These are phyloP conservation scores for Sebastes cheni DNA, from an alignment of 2,797 vertebrate species.

Conservation along the genomic window DNA sequence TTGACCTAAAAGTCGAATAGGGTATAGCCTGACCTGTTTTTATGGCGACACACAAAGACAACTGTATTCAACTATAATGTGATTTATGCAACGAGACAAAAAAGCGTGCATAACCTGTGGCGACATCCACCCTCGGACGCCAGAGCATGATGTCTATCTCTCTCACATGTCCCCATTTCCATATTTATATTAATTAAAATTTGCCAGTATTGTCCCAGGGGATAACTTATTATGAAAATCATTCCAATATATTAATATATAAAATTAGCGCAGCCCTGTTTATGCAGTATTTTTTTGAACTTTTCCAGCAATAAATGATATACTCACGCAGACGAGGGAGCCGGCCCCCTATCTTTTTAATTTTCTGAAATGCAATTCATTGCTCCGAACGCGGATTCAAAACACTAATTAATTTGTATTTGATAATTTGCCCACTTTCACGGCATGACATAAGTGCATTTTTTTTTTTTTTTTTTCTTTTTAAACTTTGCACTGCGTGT, in stretches of 20 bases:
- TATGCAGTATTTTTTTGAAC: slow-evolving; percentile 60
- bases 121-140: slow-evolving; percentile 12
- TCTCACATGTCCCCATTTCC: slow-evolving; percentile 43
- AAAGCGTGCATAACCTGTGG: slow-evolving; percentile 35
- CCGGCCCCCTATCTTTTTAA: slow-evolving; percentile 80
- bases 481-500: slow-evolving; percentile 79
- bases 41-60: background rate
- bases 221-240: slow-evolving; percentile 64
- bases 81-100: slow-evolving; percentile 20
- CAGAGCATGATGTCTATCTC: slow-evolving; percentile 51
- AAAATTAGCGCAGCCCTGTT: slow-evolving; percentile 68
- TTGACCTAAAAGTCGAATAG: background rate
- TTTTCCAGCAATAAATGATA: slow-evolving; percentile 73
- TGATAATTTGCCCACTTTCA: slow-evolving; percentile 83
- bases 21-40: background rate
- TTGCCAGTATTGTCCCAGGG: slow-evolving; percentile 57
- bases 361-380: slow-evolving; percentile 82
- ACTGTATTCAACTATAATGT: background rate
- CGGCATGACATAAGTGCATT: slow-evolving; percentile 73
- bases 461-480: slow-evolving; percentile 50
- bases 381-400: slow-evolving; percentile 74
- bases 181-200: slow-evolving; percentile 76
- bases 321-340: slow-evolving; percentile 41
- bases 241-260: slow-evolving; percentile 49
- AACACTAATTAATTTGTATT: slow-evolving; percentile 86